Conservation (phyloP, 92 coral and sea anemone species). For the Palythoa grandiflora region DNA sequence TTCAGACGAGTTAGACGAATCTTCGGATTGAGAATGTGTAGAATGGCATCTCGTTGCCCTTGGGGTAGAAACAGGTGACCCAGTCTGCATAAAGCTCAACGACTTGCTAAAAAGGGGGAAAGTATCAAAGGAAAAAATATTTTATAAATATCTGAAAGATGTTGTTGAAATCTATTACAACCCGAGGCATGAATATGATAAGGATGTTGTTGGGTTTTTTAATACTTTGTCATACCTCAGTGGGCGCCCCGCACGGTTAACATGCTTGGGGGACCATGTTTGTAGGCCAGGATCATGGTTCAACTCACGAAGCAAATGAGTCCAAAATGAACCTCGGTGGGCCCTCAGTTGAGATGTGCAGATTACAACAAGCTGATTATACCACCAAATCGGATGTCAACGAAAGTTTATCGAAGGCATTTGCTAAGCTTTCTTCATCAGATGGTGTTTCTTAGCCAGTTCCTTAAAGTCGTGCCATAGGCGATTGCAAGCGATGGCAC, state of each 20-base stretch:
- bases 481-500: slow-evolving; percentile 55
- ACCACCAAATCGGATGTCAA: slow-evolving; percentile 47
- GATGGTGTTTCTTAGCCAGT: background rate
- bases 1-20: no score
- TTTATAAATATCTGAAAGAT: slow-evolving; percentile 14
- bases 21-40: no score
- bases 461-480: slow-evolving; percentile 37
- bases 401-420: background rate
- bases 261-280: slow-evolving; percentile 47
- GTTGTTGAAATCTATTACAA: slow-evolving; percentile 9
- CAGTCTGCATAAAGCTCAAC: slow-evolving; percentile 3
- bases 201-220: slow-evolving; percentile 54
- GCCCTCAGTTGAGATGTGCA: slow-evolving; percentile 46
- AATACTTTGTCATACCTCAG: slow-evolving; percentile 47
- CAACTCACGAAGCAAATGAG: slow-evolving; percentile 31
- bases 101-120: slow-evolving; percentile 2
- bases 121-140: slow-evolving; percentile 18
- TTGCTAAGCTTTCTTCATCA: background rate
- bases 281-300: slow-evolving; percentile 45
- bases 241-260: slow-evolving; percentile 33
- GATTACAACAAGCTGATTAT: slow-evolving; percentile 49
- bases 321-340: slow-evolving; percentile 64
- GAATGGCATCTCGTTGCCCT: no score
- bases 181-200: slow-evolving; percentile 38
- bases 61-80: background rate